Evolutionary conservation across 2,113 vertebrate species (phyloP), one percentile per base, ranked within the genome.

Genomic region (Sinocyclocheilus rhinocerous): DNA sequence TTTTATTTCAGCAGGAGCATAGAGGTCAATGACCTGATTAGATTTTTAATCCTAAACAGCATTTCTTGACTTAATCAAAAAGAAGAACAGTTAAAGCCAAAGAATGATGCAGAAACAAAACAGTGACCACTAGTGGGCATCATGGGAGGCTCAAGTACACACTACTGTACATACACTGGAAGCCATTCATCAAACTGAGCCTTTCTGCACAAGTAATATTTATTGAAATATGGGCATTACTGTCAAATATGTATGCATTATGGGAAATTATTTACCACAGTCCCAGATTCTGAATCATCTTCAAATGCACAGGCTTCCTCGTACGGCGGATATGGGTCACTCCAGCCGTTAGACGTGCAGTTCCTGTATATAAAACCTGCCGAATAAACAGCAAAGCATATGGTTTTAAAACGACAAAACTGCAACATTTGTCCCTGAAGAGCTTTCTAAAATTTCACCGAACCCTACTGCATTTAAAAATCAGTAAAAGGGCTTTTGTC

Each of bases 311-410:
- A 95, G 83, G 94, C 94, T 36, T 93, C 92, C 12, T 92, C 90
- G 4, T 95, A 95, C 24, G 93, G 59, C 2, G 94, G 94, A 55
- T 90, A 94, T 57, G 92, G 90, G n/a, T 94, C 93, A 20, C 91
- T 93, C 95, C 95, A 95, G 33, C 95, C 94, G 0, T 88, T 87
- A 1, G 6, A 84, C 0, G 93, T 94, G 42, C 95, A 95, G 92
- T 94, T 95, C 87, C 95, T 94, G 90, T 91, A 95, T 67, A 95
- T 92, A 80, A 85, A 93, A 2, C 93, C 95, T 95, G 78, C 3
- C 4, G 12, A 82, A 86, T n/a, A 52, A 42, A 81, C 42, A 73
- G 20, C 6, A 63, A 55, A 48, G 70, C 24, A 61, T 9, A 24
- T 26, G 20, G 61, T 65, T 42, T 72, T n/a, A 72, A 20, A 18